phyloP scores from a whole-genome alignment of 2,113 vertebrate genomes.

The Xiphophorus hellerii region DNA sequence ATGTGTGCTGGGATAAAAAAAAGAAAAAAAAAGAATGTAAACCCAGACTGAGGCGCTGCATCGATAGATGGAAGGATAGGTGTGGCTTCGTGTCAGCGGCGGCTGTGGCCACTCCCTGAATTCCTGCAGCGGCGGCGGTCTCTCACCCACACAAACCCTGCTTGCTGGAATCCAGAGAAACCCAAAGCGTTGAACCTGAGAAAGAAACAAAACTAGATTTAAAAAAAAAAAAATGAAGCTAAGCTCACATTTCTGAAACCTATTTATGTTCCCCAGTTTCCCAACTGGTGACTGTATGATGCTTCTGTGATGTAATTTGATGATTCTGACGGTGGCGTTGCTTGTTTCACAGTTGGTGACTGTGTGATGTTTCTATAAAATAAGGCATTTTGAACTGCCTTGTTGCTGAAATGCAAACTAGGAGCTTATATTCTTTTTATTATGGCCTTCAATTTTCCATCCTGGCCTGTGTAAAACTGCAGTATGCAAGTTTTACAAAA shows the following conservation, averaged over 20 bases:
- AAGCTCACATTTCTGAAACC: background rate
- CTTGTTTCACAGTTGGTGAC: too few species aligned
- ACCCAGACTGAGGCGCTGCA: slow-evolving; percentile 22
- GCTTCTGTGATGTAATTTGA: too few species aligned
- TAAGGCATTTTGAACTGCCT: too few species aligned
- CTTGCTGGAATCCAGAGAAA: slow-evolving; percentile 5
- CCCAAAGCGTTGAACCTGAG: background rate
- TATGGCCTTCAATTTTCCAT: too few species aligned
- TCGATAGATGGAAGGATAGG: background rate
- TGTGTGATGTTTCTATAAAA: too few species aligned
- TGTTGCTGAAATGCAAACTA: too few species aligned
- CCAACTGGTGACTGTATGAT: too few species aligned
- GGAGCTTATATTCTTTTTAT: too few species aligned
- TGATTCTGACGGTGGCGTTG: too few species aligned
- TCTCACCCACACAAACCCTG: slow-evolving; percentile 6
- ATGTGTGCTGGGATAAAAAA: slow-evolving; percentile 68
- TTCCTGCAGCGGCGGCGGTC: slow-evolving; percentile 19
- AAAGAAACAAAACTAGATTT: background rate
- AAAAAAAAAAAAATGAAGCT: background rate
- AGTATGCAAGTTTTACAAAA: too few species aligned
- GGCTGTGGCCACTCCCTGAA: slow-evolving; percentile 51
- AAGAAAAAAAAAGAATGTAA: slow-evolving; percentile 42
- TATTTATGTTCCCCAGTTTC: too few species aligned
- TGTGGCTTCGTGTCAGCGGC: background rate
- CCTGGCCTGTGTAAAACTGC: too few species aligned